phyloP scores from a whole-genome alignment of 2,113 vertebrate species.

The Thomomys bottae region DNA sequence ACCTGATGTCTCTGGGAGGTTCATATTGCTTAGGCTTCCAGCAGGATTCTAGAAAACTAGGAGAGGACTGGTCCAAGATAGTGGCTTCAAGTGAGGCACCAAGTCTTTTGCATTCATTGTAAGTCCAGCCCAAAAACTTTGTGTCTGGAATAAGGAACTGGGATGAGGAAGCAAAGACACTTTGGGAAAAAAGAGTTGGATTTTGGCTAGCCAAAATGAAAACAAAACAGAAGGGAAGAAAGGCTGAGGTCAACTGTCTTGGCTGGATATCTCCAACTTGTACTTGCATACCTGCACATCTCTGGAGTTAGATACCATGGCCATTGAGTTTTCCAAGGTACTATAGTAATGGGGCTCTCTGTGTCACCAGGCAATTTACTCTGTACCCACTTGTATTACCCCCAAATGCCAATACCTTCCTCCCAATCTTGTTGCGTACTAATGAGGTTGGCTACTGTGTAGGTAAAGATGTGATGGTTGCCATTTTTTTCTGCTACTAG shows the following conservation, averaged over 20 bases:
- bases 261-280: background rate
- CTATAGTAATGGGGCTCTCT: background rate
- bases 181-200: background rate
- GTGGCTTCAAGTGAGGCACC: background rate
- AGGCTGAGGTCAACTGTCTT: background rate
- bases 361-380: too few species aligned
- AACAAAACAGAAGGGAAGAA: background rate
- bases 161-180: background rate
- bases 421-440: background rate
- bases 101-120: conserved; percentile 22
- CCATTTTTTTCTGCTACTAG: background rate
- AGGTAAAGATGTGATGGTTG: background rate
- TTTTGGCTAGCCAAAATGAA: conserved; percentile 65
- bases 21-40: background rate
- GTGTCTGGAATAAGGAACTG: background rate
- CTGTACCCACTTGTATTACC: too few species aligned
- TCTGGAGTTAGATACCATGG: background rate
- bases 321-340: background rate
- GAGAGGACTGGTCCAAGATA: background rate
- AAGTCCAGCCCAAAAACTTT: conserved; percentile 9
- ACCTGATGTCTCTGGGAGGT: rapidly evolving
- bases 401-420: background rate
- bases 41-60: rapidly evolving
- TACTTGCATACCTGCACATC: background rate
- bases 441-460: background rate